phyloP scores from a whole-genome alignment of 1,140 invertebrate genomes.

The Leptoteleia sp. region DNA sequence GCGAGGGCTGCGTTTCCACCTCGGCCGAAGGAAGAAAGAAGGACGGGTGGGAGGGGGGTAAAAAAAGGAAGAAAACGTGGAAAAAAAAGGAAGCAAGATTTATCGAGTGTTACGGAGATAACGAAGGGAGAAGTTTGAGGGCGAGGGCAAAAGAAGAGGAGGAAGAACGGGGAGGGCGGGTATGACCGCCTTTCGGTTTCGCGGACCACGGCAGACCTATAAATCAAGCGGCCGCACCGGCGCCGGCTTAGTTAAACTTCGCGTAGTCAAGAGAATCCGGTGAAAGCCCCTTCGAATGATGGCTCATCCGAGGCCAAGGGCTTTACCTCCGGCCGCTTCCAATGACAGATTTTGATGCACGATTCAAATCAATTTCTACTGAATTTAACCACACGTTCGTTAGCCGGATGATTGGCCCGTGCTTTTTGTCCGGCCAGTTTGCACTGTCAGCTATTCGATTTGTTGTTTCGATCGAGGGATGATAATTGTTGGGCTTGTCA shows the following conservation, averaged over 20 bases:
- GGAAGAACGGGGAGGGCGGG: conserved; percentile 43
- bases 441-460: no score
- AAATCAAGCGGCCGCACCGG: conserved; percentile 73
- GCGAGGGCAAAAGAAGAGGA: conserved; percentile 23
- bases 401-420: no score
- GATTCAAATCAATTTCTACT: conserved; percentile 29
- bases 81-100: conserved; percentile 46
- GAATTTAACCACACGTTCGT: conserved; percentile 6
- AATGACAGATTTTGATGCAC: conserved; percentile 21
- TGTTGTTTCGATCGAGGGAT: no score
- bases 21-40: background rate
- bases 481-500: no score
- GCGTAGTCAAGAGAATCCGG: conserved; percentile 65
- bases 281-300: conserved; percentile 55
- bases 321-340: conserved; percentile 18
- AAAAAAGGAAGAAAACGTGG: no score
- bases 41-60: no score
- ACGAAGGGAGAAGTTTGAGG: conserved; percentile 51
- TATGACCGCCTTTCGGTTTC: conserved; percentile 62
- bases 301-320: conserved; percentile 32
- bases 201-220: conserved; percentile 69
- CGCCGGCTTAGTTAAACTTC: conserved; percentile 71
- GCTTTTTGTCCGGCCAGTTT: no score
- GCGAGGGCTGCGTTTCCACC: conserved; percentile 51
- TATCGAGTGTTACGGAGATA: conserved; percentile 64